Evolutionary conservation across 2,797 vertebrate species (phyloP).

Genomic region (Myotis daubentonii): DNA sequence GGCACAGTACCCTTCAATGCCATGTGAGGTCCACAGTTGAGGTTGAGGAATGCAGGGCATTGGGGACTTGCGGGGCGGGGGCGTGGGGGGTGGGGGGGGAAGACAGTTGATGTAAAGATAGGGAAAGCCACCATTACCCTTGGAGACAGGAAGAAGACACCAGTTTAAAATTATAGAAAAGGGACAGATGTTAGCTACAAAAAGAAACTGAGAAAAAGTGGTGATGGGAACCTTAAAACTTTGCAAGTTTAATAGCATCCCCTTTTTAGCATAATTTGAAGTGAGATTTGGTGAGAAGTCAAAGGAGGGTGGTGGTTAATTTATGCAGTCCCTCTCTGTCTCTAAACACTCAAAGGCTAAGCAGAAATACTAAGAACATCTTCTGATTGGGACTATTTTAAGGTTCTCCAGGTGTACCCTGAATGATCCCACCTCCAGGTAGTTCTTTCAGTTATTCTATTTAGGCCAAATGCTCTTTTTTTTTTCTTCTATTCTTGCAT

Average conservation of each 20-base stretch:
- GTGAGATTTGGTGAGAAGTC: not conserved
- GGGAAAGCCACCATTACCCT: not conserved
- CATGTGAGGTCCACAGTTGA: not conserved
- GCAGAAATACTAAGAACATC: not conserved
- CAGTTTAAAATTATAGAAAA: not conserved
- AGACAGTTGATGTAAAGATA: not conserved
- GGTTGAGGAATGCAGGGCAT: not conserved
- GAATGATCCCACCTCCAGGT: not conserved
- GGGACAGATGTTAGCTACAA: not conserved
- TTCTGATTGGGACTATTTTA: not conserved
- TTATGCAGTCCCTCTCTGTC: not conserved
- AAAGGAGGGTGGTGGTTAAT: slow-evolving; percentile 13
- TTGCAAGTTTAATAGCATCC: not conserved
- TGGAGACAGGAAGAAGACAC: not conserved
- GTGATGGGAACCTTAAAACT: not conserved
- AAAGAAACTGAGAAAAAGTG: not conserved
- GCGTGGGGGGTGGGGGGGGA: not conserved
- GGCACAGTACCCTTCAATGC: not conserved
- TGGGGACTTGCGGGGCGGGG: not conserved
- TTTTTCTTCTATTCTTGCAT: not conserved
- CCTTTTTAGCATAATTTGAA: slow-evolving; percentile 32
- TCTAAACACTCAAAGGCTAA: not conserved
- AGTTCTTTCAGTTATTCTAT: not conserved
- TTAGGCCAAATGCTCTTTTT: not conserved
- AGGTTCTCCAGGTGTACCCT: not conserved